Percentiles rank a stretch among this genome's conserved stretches.
Evolutionary conservation across 2,797 vertebrate genomes (phyloP).

Genomic region (Balearica regulorum): DNA sequence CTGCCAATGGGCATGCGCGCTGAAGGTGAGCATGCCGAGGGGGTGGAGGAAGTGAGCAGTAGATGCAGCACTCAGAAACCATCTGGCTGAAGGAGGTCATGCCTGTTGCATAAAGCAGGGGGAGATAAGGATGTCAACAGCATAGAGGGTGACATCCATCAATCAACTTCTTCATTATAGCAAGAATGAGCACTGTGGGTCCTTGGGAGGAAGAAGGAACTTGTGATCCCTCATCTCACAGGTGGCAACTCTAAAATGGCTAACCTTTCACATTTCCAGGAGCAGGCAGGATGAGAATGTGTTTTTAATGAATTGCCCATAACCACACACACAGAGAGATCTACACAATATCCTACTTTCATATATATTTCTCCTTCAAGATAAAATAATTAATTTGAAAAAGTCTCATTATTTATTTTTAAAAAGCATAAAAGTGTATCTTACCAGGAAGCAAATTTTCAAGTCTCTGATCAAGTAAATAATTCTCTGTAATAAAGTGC

Average conservation of each 20-base stretch:
- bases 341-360: not conserved
- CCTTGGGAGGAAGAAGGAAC: constrained; percentile 45
- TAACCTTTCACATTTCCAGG: constrained; percentile 64
- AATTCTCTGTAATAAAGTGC: not conserved
- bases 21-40: constrained; percentile 35
- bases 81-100: constrained; percentile 69
- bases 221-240: constrained; percentile 52
- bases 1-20: constrained; percentile 78
- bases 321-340: not conserved
- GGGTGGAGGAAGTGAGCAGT: constrained; percentile 27
- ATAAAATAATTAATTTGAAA: not conserved
- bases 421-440: not conserved
- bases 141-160: constrained; percentile 68
- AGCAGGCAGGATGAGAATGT: constrained; percentile 34
- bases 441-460: not conserved
- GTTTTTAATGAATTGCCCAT: constrained; percentile 46
- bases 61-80: constrained; percentile 48
- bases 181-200: constrained; percentile 52
- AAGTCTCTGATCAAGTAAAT: not conserved
- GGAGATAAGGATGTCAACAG: constrained; percentile 69
- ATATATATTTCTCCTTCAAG: not conserved
- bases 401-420: constrained; percentile 1
- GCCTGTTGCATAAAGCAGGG: constrained; percentile 61
- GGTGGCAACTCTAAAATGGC: constrained; percentile 58
- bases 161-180: constrained; percentile 74